phyloP scores from a whole-genome alignment of 1,140 invertebrate genomes.

The Rhyacophila brunnea region DNA sequence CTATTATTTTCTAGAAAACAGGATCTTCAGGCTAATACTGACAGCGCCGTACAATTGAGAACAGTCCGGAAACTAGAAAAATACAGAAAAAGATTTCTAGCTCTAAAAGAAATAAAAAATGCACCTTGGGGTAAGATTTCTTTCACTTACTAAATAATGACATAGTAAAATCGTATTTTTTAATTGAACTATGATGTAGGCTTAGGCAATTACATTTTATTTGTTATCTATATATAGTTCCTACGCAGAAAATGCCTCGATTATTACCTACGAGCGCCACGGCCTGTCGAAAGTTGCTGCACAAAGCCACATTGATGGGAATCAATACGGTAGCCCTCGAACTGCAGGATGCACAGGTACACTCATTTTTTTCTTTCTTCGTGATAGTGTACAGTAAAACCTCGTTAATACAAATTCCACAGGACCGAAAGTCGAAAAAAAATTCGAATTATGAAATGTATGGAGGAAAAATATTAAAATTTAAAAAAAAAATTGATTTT shows the following conservation, averaged over 20 bases:
- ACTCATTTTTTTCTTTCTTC: too few relatives aligned
- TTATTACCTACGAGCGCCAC: conserved; percentile 87
- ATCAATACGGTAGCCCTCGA: conserved; percentile 76
- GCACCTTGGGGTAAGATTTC: conserved; percentile 76
- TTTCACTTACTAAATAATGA: too few relatives aligned
- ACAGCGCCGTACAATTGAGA: conserved; percentile 67
- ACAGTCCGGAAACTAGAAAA: conserved; percentile 77
- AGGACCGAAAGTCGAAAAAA: too few relatives aligned
- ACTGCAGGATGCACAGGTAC: conserved; percentile 72
- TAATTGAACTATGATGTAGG: background rate
- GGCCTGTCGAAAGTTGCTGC: conserved; percentile 77
- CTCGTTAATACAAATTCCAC: too few relatives aligned
- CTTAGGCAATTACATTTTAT: background rate
- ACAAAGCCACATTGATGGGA: conserved; percentile 89
- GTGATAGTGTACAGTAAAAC: too few relatives aligned
- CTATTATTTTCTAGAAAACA: too few relatives aligned
- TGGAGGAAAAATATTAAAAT: too few relatives aligned
- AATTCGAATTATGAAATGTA: too few relatives aligned
- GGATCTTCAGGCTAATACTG: conserved; percentile 48
- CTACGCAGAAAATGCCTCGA: conserved; percentile 91
- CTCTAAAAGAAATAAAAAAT: conserved; percentile 70
- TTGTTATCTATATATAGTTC: conserved; percentile 67
- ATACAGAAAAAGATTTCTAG: conserved; percentile 72
- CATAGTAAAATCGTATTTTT: too few relatives aligned
- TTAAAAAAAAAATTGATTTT: too few relatives aligned